These are phyloP conservation scores for Symphodus melops DNA, from an alignment of 2,113 vertebrate genomes.

Conservation along the genomic window DNA sequence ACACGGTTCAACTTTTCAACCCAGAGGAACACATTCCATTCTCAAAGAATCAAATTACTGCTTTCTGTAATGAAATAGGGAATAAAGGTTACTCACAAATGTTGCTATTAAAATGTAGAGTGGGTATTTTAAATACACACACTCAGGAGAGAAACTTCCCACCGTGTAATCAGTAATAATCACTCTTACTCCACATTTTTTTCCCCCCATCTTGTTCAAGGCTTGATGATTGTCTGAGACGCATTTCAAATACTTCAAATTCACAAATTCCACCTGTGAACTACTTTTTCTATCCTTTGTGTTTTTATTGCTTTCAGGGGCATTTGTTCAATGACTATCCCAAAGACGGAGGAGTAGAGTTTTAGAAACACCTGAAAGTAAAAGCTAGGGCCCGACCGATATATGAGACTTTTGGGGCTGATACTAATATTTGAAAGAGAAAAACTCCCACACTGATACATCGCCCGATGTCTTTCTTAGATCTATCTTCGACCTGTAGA, in stretches of 20 bases:
- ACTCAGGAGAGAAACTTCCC: neutral
- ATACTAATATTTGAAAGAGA: too few species aligned
- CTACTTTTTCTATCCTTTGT: neutral
- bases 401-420: too few species aligned
- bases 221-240: conserved; percentile 10
- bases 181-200: neutral
- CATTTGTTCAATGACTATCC: conserved; percentile 21
- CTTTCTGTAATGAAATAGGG: conserved; percentile 14
- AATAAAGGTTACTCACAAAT: neutral
- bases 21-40: conserved; percentile 28
- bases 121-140: neutral
- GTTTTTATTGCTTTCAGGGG: conserved; percentile 29
- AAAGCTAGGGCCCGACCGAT: too few species aligned
- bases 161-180: conserved; percentile 9
- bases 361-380: neutral
- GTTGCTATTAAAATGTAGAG: neutral
- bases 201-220: neutral
- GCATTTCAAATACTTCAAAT: conserved; percentile 7
- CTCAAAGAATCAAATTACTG: neutral
- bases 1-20: conserved; percentile 18
- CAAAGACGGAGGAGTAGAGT: conserved; percentile 1
- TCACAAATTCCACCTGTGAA: conserved; percentile 9
- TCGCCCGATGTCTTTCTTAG: too few species aligned
- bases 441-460: too few species aligned
- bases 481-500: too few species aligned